Base-by-base conservation (phyloP, 2,888 invertebrate species). In the Drosophila mettleri region DNA sequence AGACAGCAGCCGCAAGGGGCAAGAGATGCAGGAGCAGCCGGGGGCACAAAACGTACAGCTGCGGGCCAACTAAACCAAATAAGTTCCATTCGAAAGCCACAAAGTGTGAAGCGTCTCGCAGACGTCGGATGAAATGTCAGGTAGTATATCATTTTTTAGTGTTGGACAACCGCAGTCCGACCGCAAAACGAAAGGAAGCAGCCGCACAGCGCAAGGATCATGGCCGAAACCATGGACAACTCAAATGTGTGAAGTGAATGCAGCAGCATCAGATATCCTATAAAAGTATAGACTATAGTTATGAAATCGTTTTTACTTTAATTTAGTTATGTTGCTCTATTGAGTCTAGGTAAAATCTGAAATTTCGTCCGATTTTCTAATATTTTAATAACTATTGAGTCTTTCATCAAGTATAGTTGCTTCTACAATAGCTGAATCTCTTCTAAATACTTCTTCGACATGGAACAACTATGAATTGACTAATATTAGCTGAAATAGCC, bases 61-160 rank as follows among this genome's bases (percentile, higher is more conserved):
- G 41, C 14, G 48, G 43, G 16, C 48, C 46, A 68, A 60, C 51
- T 38, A 61, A 72, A 74, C 57, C 69, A 59, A 77, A 70, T 58
- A 64, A 69, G 67, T 80, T 86, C 54, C 84, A 86, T 70, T 75
- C 70, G 54, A 83, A 72, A 78, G 70, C 65, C 82, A 64, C 86
- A 80, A 66, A 73, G 74, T 85, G 76, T 82, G 75, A 69, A 69
- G 38, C 61, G 55, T 65, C 63, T 63, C 41, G 59, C 53, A 33
- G 33, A 54, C 55, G 59, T 59, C 65, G 73, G 48, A 65, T 64
- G 73, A 64, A 60, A 58, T 64, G 63, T 65, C 85, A 72, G 84
- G 53, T 78, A 85, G 79, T 85, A 78, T 84, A 82, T 82, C 67
- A 86, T 86, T 78, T 86, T 80, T 77, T 71, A 70, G 80, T 84